A percentile compares a stretch with the other conserved stretches of the same genome.
Evolutionary conservation across 2,113 vertebrate species (phyloP).

Genomic region (Hirundichthys speculiger): DNA sequence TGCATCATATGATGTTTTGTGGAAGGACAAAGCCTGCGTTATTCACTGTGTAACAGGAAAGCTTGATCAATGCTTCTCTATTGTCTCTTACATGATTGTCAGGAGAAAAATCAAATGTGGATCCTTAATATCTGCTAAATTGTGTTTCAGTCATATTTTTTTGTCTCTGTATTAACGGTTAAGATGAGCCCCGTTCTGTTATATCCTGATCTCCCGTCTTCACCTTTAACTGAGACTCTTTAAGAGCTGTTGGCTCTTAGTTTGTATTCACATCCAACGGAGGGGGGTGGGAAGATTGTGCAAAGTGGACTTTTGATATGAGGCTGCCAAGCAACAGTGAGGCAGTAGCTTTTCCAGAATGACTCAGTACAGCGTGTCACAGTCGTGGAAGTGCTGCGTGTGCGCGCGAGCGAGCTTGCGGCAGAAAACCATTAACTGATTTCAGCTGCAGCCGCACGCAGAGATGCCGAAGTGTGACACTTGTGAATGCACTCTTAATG

Average conservation of each 20-base stretch:
- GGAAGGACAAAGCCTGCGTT: too few relatives aligned
- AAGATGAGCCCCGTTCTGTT: too few relatives aligned
- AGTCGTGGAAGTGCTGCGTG: slow-evolving; percentile 33
- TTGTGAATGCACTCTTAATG: slow-evolving; percentile 11
- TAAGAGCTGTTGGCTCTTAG: slow-evolving; percentile 29
- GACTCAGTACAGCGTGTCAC: slow-evolving; percentile 68
- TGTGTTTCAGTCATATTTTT: too few relatives aligned
- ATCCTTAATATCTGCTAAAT: too few relatives aligned
- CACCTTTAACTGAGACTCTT: too few relatives aligned
- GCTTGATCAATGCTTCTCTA: too few relatives aligned
- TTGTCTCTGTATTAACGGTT: too few relatives aligned
- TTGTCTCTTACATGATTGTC: too few relatives aligned
- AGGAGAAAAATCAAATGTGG: too few relatives aligned
- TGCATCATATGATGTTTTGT: too few relatives aligned
- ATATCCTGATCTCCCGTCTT: too few relatives aligned
- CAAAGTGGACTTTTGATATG: slow-evolving; percentile 63
- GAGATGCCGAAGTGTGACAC: slow-evolving; percentile 14
- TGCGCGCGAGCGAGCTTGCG: slow-evolving; percentile 16
- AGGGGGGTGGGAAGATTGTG: slow-evolving; percentile 37
- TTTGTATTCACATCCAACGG: slow-evolving; percentile 54
- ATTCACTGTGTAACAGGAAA: too few relatives aligned
- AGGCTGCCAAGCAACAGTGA: slow-evolving; percentile 79
- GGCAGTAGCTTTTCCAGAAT: slow-evolving; percentile 57
- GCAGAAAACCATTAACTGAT: slow-evolving; percentile 53
- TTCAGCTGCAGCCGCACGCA: slow-evolving; percentile 35